Evolutionary conservation across 1,140 invertebrate genomes (phyloP).

Genomic region (Pantala flavescens): DNA sequence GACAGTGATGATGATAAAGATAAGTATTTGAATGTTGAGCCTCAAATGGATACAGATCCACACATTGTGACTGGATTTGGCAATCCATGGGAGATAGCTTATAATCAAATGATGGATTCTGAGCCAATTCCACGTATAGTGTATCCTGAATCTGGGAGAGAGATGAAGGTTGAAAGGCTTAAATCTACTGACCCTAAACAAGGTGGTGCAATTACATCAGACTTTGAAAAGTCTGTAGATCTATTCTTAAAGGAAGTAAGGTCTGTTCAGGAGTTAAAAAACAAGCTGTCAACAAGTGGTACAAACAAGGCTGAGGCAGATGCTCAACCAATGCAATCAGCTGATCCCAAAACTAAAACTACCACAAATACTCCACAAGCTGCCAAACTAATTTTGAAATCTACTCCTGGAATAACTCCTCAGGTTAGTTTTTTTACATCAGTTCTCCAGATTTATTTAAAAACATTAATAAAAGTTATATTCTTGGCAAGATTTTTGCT

Average conservation of each 20-base stretch:
- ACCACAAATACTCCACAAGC: background rate
- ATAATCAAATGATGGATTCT: too few relatives aligned
- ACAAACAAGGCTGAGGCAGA: background rate
- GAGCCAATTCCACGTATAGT: too few relatives aligned
- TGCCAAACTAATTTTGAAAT: background rate
- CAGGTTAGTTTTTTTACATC: background rate
- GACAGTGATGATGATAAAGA: conserved; percentile 31
- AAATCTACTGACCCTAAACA: background rate
- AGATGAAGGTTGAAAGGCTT: conserved; percentile 22
- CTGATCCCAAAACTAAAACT: background rate
- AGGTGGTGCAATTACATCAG: conserved; percentile 17
- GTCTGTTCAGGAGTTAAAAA: conserved; percentile 31
- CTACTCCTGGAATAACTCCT: background rate
- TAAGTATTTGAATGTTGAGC: background rate
- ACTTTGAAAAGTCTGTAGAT: conserved; percentile 35
- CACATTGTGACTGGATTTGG: too few relatives aligned
- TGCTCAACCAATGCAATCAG: background rate
- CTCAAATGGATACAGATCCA: background rate
- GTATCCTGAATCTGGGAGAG: background rate
- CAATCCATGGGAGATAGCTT: too few relatives aligned
- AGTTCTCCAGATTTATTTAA: too few relatives aligned
- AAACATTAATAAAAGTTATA: too few relatives aligned
- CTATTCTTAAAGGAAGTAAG: conserved; percentile 33
- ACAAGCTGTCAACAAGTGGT: background rate
- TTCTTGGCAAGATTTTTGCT: too few relatives aligned